These are phyloP conservation scores for Urocolius indicus DNA, from an alignment of 2,113 vertebrate species.

Conservation along the genomic window DNA sequence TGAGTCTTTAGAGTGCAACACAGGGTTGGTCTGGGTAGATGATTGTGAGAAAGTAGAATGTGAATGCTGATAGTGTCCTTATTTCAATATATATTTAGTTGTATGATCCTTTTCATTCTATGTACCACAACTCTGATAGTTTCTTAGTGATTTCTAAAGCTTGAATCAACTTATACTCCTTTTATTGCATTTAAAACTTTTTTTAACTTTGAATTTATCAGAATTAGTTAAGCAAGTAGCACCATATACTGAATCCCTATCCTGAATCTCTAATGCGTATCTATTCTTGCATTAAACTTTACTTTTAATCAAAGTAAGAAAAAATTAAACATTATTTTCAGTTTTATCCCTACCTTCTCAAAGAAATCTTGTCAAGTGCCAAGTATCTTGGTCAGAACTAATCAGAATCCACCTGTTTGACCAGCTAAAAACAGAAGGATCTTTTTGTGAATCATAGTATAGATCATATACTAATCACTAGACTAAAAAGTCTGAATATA, in stretches of 20 bases:
- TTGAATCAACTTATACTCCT: neutral
- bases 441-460: neutral
- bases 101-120: fast-evolving
- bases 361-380: no score
- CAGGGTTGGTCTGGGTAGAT: neutral
- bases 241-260: neutral
- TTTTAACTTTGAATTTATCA: neutral
- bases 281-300: neutral
- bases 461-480: neutral
- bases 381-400: neutral
- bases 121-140: fast-evolving
- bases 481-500: neutral
- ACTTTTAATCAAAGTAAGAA: neutral
- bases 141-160: neutral
- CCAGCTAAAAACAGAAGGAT: neutral
- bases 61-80: neutral
- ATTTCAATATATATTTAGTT: neutral
- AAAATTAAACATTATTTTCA: neutral
- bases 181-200: neutral
- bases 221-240: neutral
- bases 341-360: neutral
- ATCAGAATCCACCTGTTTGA: neutral
- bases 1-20: neutral
- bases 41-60: neutral
- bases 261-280: neutral